Conservation (phyloP, 2,113 vertebrate species). For the Ptilonorhynchus violaceus region DNA sequence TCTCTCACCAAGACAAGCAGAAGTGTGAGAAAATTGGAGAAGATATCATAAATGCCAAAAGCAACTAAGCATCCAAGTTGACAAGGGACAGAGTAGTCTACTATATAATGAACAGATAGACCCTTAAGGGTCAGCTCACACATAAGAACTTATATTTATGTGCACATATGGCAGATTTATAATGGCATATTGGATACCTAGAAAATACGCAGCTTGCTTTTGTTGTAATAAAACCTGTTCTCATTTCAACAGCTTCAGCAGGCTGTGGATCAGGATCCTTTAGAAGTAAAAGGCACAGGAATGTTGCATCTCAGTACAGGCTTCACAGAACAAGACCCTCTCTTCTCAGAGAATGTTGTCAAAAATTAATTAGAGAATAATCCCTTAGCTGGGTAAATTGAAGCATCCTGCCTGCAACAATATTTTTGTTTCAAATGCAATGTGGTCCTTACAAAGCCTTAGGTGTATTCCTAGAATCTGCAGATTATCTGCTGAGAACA, state of each 20-base stretch:
- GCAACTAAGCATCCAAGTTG: neutral
- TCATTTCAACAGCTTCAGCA: neutral
- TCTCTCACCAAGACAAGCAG: neutral
- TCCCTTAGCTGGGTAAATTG: neutral
- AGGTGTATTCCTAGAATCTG: neutral
- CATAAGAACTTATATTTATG: neutral
- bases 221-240: neutral
- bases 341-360: neutral
- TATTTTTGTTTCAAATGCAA: neutral
- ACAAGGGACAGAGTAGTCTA: neutral
- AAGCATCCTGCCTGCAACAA: neutral
- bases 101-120: neutral
- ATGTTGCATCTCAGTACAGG: neutral
- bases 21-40: neutral
- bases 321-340: neutral
- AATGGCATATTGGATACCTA: neutral
- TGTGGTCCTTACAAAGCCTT: neutral
- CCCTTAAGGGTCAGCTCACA: neutral
- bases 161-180: slow-evolving; percentile 7
- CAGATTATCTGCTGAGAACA: slow-evolving; percentile 30
- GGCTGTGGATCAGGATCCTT: neutral
- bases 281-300: neutral
- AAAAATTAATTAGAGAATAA: neutral
- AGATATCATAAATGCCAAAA: slow-evolving; percentile 15
- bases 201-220: neutral